Percentiles rank a stretch among this genome's conserved stretches.
phyloP scores from a whole-genome alignment of 2,797 vertebrate genomes.

The Dicrostonyx torquatus region DNA sequence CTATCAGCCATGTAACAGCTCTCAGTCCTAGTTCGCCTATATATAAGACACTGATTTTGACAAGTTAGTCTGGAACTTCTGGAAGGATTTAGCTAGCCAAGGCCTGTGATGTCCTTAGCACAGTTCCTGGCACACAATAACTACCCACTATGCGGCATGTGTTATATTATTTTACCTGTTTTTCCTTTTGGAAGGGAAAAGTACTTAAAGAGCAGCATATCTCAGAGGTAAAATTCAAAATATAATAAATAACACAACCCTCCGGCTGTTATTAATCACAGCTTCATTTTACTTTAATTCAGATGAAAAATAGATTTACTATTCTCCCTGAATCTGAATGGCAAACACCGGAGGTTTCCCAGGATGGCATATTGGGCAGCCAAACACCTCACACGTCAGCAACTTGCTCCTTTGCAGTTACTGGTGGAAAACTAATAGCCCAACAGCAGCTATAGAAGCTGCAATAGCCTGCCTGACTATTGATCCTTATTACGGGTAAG shows the following conservation, averaged over 20 bases:
- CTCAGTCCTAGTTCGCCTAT: not conserved
- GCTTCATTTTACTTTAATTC: slow-evolving; percentile 60
- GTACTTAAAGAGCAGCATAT: slow-evolving; percentile 33
- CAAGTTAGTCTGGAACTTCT: slow-evolving; percentile 6
- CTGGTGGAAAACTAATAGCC: slow-evolving; percentile 54
- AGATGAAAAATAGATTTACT: slow-evolving; percentile 61
- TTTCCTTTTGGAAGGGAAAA: slow-evolving; percentile 57
- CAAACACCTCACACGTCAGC: not conserved
- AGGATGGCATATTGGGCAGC: slow-evolving; percentile 37
- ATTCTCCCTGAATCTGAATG: slow-evolving; percentile 50
- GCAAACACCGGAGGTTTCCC: slow-evolving; percentile 55
- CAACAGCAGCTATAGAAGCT: not conserved
- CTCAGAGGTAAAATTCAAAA: slow-evolving; percentile 64
- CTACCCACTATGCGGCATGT: not conserved
- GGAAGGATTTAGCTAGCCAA: not conserved
- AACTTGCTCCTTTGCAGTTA: slow-evolving; percentile 7
- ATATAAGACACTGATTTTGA: not conserved
- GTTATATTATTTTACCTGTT: slow-evolving; percentile 36
- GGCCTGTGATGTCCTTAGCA: not conserved
- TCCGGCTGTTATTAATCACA: slow-evolving; percentile 51
- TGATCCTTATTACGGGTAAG: slow-evolving; percentile 57
- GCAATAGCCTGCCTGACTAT: slow-evolving; percentile 19
- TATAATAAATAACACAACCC: slow-evolving; percentile 57
- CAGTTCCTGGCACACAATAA: not conserved
- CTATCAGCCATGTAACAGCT: not conserved